Conservation (phyloP, 2,888 invertebrate genomes). For the Villa cingulata region DNA sequence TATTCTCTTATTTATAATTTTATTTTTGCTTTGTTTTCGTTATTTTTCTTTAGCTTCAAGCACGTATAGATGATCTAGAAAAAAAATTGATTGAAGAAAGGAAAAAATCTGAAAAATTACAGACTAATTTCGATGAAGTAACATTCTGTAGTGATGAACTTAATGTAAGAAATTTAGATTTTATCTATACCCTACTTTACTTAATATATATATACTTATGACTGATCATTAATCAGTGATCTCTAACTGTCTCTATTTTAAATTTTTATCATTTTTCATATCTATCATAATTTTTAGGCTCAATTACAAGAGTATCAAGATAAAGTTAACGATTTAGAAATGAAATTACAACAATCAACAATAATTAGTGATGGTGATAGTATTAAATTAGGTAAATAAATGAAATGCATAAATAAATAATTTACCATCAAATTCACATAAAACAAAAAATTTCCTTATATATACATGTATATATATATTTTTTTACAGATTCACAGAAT, state of each 20-base stretch:
- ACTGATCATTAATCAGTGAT: no score
- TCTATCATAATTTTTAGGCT: constrained; percentile 19
- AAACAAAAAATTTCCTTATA: no score
- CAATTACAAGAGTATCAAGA: constrained; percentile 33
- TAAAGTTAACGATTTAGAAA: constrained; percentile 29
- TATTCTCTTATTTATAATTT: no score
- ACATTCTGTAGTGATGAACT: constrained; percentile 77
- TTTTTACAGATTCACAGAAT: not conserved
- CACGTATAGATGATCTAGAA: constrained; percentile 45
- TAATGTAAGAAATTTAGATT: constrained; percentile 52
- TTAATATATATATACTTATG: no score
- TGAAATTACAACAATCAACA: not conserved
- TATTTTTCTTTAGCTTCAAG: constrained; percentile 33
- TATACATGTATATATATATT: no score
- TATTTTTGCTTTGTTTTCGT: no score
- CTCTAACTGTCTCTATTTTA: no score
- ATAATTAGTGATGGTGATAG: not conserved
- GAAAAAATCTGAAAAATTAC: constrained; percentile 75
- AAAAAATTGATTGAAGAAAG: constrained; percentile 60
- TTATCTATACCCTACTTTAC: no score
- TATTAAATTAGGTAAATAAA: no score
- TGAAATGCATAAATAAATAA: no score
- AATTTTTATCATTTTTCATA: no score
- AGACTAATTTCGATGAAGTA: constrained; percentile 85
- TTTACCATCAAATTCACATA: no score